phyloP scores from a whole-genome alignment of 2,797 vertebrate species.

The Hemitrygon akajei region DNA sequence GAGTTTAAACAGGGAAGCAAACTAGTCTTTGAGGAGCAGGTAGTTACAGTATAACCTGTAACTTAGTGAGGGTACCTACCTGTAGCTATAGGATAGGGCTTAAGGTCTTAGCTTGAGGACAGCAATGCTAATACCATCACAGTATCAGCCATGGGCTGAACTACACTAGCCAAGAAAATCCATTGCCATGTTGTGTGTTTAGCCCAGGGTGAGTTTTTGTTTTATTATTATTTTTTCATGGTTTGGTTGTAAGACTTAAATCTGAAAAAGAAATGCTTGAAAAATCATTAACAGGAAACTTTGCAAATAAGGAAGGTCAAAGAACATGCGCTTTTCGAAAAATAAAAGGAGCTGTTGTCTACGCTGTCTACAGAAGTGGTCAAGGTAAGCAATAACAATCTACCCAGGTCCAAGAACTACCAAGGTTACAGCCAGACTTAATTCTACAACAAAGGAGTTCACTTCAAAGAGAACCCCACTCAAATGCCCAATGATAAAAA shows the following conservation, averaged over 20 bases:
- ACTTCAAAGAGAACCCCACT: slow-evolving; percentile 28
- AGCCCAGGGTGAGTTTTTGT: too few species aligned
- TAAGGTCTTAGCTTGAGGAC: too few species aligned
- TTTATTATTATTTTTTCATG: neutral
- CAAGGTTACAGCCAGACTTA: neutral
- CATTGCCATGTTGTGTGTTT: too few species aligned
- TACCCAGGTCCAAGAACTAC: neutral
- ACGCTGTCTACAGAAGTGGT: neutral
- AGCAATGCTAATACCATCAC: too few species aligned
- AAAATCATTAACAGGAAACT: neutral
- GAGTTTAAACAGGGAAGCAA: too few species aligned
- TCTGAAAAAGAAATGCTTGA: neutral
- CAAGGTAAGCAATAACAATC: neutral
- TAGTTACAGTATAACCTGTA: too few species aligned
- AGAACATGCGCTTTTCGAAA: neutral
- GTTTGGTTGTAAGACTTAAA: neutral
- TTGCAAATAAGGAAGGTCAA: neutral
- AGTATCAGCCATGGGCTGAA: too few species aligned
- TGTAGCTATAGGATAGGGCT: too few species aligned
- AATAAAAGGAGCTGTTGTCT: neutral
- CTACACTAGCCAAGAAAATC: too few species aligned
- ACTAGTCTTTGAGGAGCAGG: too few species aligned
- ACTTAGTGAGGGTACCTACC: too few species aligned
- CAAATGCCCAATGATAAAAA: neutral
- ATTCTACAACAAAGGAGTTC: slow-evolving; percentile 1